Evolutionary conservation across 23 tunicate species (phyloP).

Genomic region (Trididemnum nubilum): DNA sequence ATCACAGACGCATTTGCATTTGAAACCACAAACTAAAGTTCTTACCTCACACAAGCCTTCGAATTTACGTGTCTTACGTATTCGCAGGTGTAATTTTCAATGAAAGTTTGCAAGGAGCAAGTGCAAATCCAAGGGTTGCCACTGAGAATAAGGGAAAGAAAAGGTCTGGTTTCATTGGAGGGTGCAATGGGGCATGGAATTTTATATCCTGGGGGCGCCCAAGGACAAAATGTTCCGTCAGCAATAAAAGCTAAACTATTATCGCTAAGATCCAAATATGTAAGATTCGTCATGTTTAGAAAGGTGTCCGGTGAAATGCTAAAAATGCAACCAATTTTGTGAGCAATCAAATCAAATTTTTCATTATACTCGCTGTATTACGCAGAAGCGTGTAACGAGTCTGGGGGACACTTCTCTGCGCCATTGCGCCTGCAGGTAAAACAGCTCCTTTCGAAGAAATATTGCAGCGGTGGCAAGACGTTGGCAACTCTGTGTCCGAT

Average conservation of each 20-base stretch:
- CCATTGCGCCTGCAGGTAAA: too few species aligned
- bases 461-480: too few species aligned
- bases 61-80: background rate
- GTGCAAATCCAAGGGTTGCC: slow-evolving; percentile 64
- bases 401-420: too few species aligned
- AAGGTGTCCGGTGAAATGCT: slow-evolving; percentile 56
- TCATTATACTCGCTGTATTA: too few species aligned
- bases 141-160: slow-evolving; percentile 7
- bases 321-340: background rate
- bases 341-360: background rate
- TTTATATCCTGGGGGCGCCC: slow-evolving; percentile 15
- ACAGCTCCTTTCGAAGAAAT: too few species aligned
- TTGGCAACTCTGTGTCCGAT: too few species aligned
- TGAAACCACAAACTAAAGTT: too few species aligned
- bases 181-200: background rate
- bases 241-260: slow-evolving; percentile 38
- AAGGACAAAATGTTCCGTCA: slow-evolving; percentile 40
- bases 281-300: slow-evolving; percentile 20
- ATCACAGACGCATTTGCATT: too few species aligned
- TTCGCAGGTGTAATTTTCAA: slow-evolving; percentile 29
- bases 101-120: slow-evolving; percentile 45
- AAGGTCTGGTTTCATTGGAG: background rate
- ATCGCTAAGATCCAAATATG: slow-evolving; percentile 48
- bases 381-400: too few species aligned
- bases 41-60: slow-evolving; percentile 2